Evolutionary conservation across 2,113 vertebrate species (phyloP).

Genomic region (Poeciliopsis prolifica): DNA sequence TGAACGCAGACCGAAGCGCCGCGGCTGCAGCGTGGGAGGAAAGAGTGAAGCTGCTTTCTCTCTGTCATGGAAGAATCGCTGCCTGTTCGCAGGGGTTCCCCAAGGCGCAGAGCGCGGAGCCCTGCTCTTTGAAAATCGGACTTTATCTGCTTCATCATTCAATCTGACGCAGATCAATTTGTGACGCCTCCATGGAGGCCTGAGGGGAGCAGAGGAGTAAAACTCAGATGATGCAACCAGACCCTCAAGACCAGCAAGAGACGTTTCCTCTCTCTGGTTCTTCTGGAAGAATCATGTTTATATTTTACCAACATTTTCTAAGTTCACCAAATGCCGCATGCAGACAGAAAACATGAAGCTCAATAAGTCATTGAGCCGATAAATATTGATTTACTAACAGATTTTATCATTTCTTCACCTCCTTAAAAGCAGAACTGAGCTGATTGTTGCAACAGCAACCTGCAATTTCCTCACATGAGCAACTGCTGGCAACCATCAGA

Average conservation of each 20-base stretch:
- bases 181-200: not conserved
- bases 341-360: not conserved
- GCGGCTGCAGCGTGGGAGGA: not conserved
- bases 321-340: not conserved
- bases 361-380: too few species aligned
- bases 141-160: not conserved
- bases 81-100: not conserved
- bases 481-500: not conserved
- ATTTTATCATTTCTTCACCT: not conserved
- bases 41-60: not conserved
- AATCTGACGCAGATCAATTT: not conserved
- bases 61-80: not conserved
- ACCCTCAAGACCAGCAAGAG: not conserved
- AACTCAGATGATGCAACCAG: not conserved
- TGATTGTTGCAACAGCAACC: not conserved
- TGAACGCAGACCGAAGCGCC: conserved; percentile 1
- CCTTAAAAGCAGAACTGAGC: not conserved
- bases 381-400: not conserved
- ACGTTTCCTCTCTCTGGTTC: too few species aligned
- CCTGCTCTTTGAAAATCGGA: not conserved
- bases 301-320: not conserved
- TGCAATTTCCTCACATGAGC: not conserved
- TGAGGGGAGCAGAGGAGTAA: not conserved
- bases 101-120: not conserved
- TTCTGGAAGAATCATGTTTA: not conserved